Evolutionary conservation across 2,888 invertebrate genomes (phyloP), one percentile per base, ranked within the genome.

Genomic region (Diaprepes abbreviatus): DNA sequence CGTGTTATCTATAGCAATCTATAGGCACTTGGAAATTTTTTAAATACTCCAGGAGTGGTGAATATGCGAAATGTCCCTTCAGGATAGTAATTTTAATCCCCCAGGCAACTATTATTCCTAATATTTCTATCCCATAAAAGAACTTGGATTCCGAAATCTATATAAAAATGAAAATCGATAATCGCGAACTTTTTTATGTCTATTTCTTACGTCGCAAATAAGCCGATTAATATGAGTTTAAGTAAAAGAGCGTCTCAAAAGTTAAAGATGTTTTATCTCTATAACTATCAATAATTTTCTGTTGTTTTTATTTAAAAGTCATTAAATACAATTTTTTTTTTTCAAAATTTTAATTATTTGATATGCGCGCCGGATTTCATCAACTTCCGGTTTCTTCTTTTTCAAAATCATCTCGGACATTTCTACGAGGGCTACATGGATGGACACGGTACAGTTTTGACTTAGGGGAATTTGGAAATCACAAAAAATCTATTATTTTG

Each of bases 71-170:
- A 16, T 14, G 28, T 82, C 79, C 83, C 89, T 89, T 89, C 82
- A 89, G 89, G 83, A 93, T 94, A 10, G 93, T 92, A 73, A 95
- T 85, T 83, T 95, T 95, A 79, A 97, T 96, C 85, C 92, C 92
- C 79, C 93, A 88, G 33, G 96, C 97, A 78, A 94, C 86, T 80
- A 92, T 91, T 78, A 97, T 92, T 76, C 97, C 88, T 74, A 94
- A 86, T 71, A 91, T 88, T 86, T 97, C 97, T 16, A 95, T 88
- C 38, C 91, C 86, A 80, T 92, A 92, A 45, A 96, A 85, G 66
- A 92, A 89, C 74, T 93, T 83, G 86, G 75, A 97, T 88, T 28
- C 92, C 89, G 50, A 93, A 89, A 85, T 97, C 97, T 40, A 92
- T 91, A 19, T 91, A 83, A 74, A 94, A 87, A 64, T 91, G 91